These are phyloP conservation scores for Smutsia temminckii DNA, from an alignment of 2,797 vertebrate species.

Conservation along the genomic window DNA sequence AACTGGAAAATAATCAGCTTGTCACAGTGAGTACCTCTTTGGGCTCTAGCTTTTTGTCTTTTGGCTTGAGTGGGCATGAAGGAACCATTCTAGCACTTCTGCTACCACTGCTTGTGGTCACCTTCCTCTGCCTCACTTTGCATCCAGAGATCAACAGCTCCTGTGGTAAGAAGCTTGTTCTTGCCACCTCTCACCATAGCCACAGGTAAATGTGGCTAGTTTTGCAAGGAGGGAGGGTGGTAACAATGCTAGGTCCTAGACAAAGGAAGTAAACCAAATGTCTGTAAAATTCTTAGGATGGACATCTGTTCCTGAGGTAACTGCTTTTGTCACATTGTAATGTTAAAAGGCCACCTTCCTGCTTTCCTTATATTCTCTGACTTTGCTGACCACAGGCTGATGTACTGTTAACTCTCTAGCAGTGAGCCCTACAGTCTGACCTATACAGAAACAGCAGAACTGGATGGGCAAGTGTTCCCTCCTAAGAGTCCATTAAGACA, in stretches of 20 bases:
- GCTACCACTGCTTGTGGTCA: background rate
- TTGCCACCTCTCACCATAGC: background rate
- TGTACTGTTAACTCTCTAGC: slow-evolving; percentile 92
- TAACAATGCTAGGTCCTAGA: background rate
- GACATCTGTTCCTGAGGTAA: background rate
- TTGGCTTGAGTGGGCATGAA: background rate
- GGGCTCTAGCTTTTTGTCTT: background rate
- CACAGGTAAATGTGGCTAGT: background rate
- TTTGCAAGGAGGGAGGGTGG: background rate
- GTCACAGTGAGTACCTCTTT: slow-evolving; percentile 90
- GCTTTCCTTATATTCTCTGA: slow-evolving; percentile 39
- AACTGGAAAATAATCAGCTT: slow-evolving; percentile 93
- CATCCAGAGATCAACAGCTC: background rate
- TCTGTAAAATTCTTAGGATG: background rate
- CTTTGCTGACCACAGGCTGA: slow-evolving; percentile 89
- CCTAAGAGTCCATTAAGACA: background rate
- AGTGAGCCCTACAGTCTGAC: slow-evolving; percentile 94
- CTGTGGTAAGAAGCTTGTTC: background rate
- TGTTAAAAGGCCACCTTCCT: background rate
- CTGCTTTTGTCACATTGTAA: background rate
- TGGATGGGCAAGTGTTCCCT: slow-evolving; percentile 91
- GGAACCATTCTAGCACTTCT: background rate
- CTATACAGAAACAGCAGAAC: slow-evolving; percentile 94
- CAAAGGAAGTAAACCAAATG: slow-evolving; percentile 15
- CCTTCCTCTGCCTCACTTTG: background rate